These are phyloP conservation scores for Eulemur rufifrons DNA, from an alignment of 2,113 vertebrate genomes.

Conservation along the genomic window DNA sequence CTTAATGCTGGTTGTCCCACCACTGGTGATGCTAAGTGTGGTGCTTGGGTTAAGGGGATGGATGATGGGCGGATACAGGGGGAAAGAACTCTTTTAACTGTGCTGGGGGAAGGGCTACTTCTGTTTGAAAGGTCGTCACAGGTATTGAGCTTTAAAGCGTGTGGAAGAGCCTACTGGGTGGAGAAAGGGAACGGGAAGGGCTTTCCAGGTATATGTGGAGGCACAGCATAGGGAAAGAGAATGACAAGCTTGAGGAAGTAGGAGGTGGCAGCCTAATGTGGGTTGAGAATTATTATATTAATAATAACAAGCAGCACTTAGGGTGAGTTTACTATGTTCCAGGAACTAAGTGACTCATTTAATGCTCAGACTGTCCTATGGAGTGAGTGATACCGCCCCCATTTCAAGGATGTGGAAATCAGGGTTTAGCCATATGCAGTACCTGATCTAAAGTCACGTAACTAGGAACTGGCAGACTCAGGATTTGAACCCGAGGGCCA, in stretches of 20 bases:
- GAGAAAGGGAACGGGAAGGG: neutral
- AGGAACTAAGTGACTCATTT: conserved; percentile 57
- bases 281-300: neutral
- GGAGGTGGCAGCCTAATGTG: neutral
- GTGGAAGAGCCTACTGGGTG: neutral
- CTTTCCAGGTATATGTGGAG: neutral
- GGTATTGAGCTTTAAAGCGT: neutral
- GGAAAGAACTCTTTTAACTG: neutral
- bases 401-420: neutral
- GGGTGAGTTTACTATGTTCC: neutral
- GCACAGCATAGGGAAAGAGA: neutral
- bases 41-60: neutral
- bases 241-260: neutral
- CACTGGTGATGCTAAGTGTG: neutral
- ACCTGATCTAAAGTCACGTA: neutral
- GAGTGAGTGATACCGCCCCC: neutral
- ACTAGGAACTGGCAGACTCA: neutral
- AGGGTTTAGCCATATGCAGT: neutral
- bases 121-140: neutral
- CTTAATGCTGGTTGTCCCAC: neutral
- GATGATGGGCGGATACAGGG: neutral
- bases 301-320: neutral
- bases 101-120: neutral
- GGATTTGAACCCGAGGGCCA: neutral
- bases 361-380: neutral